Evolutionary conservation across 2,888 invertebrate species (phyloP).

Genomic region (Drosophila longiperda): DNA sequence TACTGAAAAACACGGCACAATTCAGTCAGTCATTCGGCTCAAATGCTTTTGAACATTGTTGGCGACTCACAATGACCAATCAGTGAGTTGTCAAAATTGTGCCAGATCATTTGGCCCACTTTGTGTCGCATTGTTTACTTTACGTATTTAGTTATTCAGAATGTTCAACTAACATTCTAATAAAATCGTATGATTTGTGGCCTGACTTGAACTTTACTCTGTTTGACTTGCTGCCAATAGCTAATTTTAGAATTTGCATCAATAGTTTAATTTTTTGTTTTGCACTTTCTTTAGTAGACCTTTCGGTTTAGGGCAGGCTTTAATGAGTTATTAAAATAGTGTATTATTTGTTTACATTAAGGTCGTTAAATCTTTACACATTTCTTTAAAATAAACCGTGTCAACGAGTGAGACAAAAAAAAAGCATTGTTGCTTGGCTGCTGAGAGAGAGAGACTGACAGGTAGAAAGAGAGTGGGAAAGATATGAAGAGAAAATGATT

Average conservation of each 20-base stretch:
- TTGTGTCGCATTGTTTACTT: background rate
- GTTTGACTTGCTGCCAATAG: conserved; percentile 22
- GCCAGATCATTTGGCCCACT: conserved; percentile 26
- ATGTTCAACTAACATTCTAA: background rate
- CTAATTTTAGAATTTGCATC: conserved; percentile 7
- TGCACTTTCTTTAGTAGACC: conserved; percentile 14
- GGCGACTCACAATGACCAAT: conserved; percentile 34
- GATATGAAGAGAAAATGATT: conserved; percentile 11
- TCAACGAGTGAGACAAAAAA: conserved; percentile 2
- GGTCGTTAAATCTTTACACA: conserved; percentile 1
- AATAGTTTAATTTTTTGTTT: background rate
- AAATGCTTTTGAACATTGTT: background rate
- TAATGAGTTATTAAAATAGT: conserved; percentile 1
- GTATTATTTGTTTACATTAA: background rate
- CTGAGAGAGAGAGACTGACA: background rate
- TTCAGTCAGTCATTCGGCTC: conserved; percentile 23
- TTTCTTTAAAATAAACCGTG: conserved; percentile 7
- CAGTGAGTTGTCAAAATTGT: conserved; percentile 21
- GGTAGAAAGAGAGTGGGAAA: background rate
- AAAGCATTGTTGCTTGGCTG: background rate
- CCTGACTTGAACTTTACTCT: conserved; percentile 23
- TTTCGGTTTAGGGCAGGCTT: conserved; percentile 9
- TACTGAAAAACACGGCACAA: conserved; percentile 5
- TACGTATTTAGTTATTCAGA: conserved; percentile 4
- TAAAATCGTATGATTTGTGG: conserved; percentile 7